Conservation (phyloP, 2,888 invertebrate species). For the Caenorhabditis virilis region DNA sequence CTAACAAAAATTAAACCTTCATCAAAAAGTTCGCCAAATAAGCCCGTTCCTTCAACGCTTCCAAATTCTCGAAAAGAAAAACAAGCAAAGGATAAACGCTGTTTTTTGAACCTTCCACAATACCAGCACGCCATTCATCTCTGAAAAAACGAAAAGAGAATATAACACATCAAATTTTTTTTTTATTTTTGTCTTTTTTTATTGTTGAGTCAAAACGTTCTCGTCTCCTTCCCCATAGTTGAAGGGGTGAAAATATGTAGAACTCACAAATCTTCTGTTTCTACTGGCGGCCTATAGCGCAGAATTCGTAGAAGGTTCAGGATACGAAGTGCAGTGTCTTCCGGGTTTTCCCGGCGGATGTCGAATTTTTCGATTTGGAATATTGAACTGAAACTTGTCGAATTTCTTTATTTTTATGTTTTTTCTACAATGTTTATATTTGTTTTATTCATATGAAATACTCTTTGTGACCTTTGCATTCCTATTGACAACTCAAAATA, state of each 20-base stretch:
- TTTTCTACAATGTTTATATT: constrained; percentile 1
- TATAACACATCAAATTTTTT: constrained; percentile 8
- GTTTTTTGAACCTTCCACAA: constrained; percentile 78
- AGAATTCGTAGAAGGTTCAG: constrained; percentile 78
- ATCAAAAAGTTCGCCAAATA: constrained; percentile 78
- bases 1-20: too few relatives aligned
- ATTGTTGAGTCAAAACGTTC: neutral
- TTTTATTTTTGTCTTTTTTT: constrained; percentile 11
- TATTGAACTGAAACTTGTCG: constrained; percentile 39
- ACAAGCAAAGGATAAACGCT: constrained; percentile 80
- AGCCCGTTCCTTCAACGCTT: constrained; percentile 81
- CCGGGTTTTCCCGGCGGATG: constrained; percentile 79
- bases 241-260: neutral
- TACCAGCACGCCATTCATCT: constrained; percentile 75
- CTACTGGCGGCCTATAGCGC: constrained; percentile 79
- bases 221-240: neutral
- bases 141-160: constrained; percentile 68
- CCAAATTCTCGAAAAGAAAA: constrained; percentile 80
- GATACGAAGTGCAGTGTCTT: constrained; percentile 79
- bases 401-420: neutral
- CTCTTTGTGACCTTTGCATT: too few relatives aligned
- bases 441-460: too few relatives aligned
- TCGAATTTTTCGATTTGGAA: constrained; percentile 74
- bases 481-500: too few relatives aligned
- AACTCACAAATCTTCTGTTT: constrained; percentile 68